A percentile compares a stretch with the other conserved stretches of the same genome.
phyloP scores from a whole-genome alignment of 2,113 vertebrate genomes.

The Scartelaos histophorus region DNA sequence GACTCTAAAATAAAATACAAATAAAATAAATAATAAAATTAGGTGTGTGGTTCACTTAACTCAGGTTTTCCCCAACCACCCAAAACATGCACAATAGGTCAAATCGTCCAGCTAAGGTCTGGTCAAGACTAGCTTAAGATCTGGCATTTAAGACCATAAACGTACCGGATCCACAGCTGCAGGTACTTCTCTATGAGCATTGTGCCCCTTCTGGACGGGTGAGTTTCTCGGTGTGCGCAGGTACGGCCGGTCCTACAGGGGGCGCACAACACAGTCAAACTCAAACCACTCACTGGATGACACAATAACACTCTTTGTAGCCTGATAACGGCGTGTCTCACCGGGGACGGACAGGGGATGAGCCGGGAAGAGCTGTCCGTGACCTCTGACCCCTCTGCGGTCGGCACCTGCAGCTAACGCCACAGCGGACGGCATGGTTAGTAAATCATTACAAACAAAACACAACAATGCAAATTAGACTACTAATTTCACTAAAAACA shows the following conservation, averaged over 20 bases:
- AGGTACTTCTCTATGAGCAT: background rate
- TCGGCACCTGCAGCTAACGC: slow-evolving; percentile 66
- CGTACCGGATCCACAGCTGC: slow-evolving; percentile 38
- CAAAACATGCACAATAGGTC: too few relatives aligned
- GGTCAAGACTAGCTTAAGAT: too few relatives aligned
- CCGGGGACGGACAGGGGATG: slow-evolving; percentile 66
- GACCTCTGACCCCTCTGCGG: slow-evolving; percentile 17
- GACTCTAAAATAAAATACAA: too few relatives aligned
- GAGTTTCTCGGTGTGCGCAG: slow-evolving; percentile 70
- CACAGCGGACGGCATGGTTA: slow-evolving; percentile 21
- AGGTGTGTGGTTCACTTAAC: too few relatives aligned
- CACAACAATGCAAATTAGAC: too few relatives aligned
- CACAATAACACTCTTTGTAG: background rate
- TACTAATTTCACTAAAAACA: too few relatives aligned
- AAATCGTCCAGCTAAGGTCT: too few relatives aligned
- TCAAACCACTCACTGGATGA: background rate
- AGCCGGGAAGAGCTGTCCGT: slow-evolving; percentile 15
- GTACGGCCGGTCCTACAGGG: slow-evolving; percentile 63
- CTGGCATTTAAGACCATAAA: background rate
- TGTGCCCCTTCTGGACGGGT: background rate
- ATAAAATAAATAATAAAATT: too few relatives aligned
- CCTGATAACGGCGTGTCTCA: slow-evolving; percentile 33
- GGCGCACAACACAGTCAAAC: background rate
- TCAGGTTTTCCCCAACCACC: too few relatives aligned
- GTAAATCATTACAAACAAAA: background rate